Base-by-base conservation (phyloP, 1,140 invertebrate genomes). In the Grapholita molesta region DNA sequence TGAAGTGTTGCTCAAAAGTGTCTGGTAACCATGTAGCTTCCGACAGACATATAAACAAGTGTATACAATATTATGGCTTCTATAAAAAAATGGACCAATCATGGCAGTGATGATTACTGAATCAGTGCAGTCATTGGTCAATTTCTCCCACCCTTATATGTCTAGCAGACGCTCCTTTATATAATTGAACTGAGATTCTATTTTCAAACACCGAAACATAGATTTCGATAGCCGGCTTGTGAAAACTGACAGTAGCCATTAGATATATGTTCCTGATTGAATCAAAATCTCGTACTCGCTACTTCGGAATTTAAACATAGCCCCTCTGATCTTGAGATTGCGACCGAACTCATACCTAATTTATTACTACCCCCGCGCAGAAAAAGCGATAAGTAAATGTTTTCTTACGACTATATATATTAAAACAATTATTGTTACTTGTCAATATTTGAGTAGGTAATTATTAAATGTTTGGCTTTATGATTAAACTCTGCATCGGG, bases 1-100 rank as follows among this genome's bases (percentile, higher is more conserved):
- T 90, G 88, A 90, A 89, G 86, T 90, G 88, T 90, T 85, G 88
- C 88, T 90, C 88, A 90, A 90, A 88, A 88, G 84, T 82, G 74
- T 73, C 78, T 73, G 77, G 82, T 86, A 83, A 88, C 82, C 85
- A 81, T 80, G 81, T 81, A 85, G 86, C 86, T 79, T 89, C 88
- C 86, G 88, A 86, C 82, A 90, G 86, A 89, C 86, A 88, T 89
- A 90, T 90, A 87, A 90, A 86, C 83, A 85, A 81, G 85, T 88
- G 85, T 87, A 84, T 79, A 74, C 55, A 77, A 74, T 81, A 86
- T 78, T 86, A 88, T 79, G 75, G 64, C 79, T 78, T 82, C 83
- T 90, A 89, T 84, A 72, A 81, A 85, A n/a, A 90, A 89, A 89
- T 88, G 86, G 88, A 90, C 88, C 86, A 89, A 89, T 89, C 86